Evolutionary conservation across 2,888 invertebrate genomes (phyloP).

Genomic region (Mactromeris polynyma): DNA sequence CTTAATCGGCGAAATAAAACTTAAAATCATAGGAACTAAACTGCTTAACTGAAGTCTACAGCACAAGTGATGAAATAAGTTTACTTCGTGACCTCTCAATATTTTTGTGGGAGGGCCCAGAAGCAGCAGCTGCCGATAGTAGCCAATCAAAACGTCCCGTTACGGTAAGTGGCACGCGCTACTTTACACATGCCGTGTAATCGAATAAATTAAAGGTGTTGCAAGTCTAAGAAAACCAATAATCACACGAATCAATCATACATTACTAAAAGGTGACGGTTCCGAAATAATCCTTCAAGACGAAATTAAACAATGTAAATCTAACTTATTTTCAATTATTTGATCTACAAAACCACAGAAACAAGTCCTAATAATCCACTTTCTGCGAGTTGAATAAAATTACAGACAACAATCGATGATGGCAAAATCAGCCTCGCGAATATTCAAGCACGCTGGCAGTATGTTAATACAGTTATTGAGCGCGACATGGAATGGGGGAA

Average conservation of each 20-base stretch:
- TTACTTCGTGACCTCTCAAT: conserved; percentile 76
- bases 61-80: conserved; percentile 71
- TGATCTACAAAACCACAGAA: background rate
- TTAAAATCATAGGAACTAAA: conserved; percentile 65
- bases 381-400: conserved; percentile 11
- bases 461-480: conserved; percentile 7
- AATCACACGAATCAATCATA: conserved; percentile 31
- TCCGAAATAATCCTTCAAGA: background rate
- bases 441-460: background rate
- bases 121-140: conserved; percentile 67
- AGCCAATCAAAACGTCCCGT: conserved; percentile 72
- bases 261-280: background rate
- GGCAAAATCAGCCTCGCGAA: background rate
- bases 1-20: conserved; percentile 66
- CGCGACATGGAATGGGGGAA: background rate
- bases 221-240: conserved; percentile 31
- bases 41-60: conserved; percentile 61
- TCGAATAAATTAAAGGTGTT: conserved; percentile 59
- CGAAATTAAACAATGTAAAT: background rate
- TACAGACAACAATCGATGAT: conserved; percentile 12
- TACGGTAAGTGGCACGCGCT: conserved; percentile 70
- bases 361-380: conserved; percentile 13
- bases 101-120: conserved; percentile 70
- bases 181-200: conserved; percentile 67
- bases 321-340: background rate